A percentile compares a stretch with the other conserved stretches of the same genome.
Evolutionary conservation across 53 echinoderm and acorn worm species (phyloP).

Genomic region (Zoroaster sp.): DNA sequence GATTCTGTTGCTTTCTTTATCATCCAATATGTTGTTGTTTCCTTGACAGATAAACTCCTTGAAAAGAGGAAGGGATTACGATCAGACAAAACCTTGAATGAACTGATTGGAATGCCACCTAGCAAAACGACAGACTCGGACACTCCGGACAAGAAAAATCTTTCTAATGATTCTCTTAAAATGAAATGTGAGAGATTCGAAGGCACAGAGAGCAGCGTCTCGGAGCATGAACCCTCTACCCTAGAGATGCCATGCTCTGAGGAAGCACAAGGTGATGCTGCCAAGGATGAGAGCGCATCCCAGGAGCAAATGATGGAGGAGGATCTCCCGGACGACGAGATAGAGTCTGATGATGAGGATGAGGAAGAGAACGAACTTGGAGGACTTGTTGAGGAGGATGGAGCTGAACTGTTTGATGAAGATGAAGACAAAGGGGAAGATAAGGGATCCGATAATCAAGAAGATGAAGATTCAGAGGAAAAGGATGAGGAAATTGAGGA

Average conservation of each 20-base stretch:
- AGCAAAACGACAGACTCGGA: not conserved
- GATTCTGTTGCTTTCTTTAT: no score
- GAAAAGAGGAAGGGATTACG: slow-evolving; percentile 37
- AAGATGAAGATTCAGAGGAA: not conserved
- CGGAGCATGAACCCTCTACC: not conserved
- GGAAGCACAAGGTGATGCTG: not conserved
- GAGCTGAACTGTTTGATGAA: slow-evolving; percentile 12
- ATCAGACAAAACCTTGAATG: slow-evolving; percentile 28
- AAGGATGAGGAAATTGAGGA: not conserved
- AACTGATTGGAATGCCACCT: slow-evolving; percentile 22
- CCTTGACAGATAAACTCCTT: slow-evolving; percentile 38
- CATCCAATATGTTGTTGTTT: not conserved
- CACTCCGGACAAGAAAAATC: not conserved
- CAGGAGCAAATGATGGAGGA: not conserved
- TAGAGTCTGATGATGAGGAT: not conserved
- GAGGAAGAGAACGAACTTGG: slow-evolving; percentile 19
- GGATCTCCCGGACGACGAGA: not conserved
- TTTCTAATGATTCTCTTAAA: not conserved
- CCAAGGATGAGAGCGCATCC: not conserved
- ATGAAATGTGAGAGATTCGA: not conserved
- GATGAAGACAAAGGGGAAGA: slow-evolving; percentile 20
- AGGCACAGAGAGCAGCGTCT: not conserved
- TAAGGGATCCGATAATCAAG: not conserved
- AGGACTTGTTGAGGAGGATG: not conserved
- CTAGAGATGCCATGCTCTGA: not conserved